phyloP scores from a whole-genome alignment of 2,113 vertebrate genomes.

The Nycticorax nycticorax region DNA sequence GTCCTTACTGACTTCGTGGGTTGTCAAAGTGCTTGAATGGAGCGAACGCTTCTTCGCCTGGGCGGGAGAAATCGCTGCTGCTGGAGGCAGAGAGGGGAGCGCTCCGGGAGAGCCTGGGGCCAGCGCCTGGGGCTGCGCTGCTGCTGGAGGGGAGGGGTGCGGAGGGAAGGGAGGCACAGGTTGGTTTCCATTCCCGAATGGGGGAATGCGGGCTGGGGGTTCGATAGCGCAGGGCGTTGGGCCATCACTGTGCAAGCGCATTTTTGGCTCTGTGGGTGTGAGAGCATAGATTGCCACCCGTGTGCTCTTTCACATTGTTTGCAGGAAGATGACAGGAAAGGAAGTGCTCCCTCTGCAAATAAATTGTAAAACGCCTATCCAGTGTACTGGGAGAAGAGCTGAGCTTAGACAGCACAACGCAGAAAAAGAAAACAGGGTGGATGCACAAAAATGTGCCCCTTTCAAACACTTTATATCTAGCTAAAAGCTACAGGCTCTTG shows the following conservation, averaged over 20 bases:
- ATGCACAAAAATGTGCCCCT: background rate
- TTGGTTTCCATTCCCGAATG: background rate
- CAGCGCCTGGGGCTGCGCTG: background rate
- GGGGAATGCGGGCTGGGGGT: background rate
- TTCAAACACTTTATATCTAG: background rate
- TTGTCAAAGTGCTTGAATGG: background rate
- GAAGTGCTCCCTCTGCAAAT: slow-evolving; percentile 29
- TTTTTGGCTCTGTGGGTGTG: background rate
- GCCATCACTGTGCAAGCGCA: background rate
- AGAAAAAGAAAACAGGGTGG: background rate
- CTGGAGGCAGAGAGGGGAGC: background rate
- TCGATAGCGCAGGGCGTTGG: background rate
- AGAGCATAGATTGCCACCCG: background rate
- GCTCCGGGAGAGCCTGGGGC: background rate
- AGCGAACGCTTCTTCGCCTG: background rate
- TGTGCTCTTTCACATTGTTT: background rate
- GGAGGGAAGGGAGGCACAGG: background rate
- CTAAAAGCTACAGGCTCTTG: background rate
- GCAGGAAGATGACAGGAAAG: background rate
- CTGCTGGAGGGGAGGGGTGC: background rate
- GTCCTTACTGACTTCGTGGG: background rate
- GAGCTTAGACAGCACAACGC: background rate
- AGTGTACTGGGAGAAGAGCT: background rate
- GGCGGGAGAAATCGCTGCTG: background rate
- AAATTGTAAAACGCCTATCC: background rate